These are phyloP conservation scores for cattle (Bos taurus) DNA, from an alignment of 2,113 vertebrate species.

Conservation along the genomic window ARS-UCD2.0 NC_037336.1:6754501-6755000, in stretches of 20 bases:
- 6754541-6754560: background rate
- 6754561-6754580: background rate
- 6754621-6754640: background rate
- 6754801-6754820: background rate
- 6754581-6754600: background rate
- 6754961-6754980: background rate
- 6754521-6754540: background rate
- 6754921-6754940: background rate
- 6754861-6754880: background rate
- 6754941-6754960: background rate
- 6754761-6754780: background rate
- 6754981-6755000: background rate
- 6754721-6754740: background rate
- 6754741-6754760: background rate
- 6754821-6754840: background rate
- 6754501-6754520: background rate
- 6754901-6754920: background rate
- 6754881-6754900: background rate
- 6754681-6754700: background rate
- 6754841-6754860: background rate
- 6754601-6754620: background rate
- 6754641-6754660: background rate
- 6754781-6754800: background rate
- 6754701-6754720: background rate
- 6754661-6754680: background rate